Evolutionary conservation across 2,888 invertebrate genomes (phyloP), one percentile per base, ranked within the genome.

Genomic region (Endotricha flammealis): DNA sequence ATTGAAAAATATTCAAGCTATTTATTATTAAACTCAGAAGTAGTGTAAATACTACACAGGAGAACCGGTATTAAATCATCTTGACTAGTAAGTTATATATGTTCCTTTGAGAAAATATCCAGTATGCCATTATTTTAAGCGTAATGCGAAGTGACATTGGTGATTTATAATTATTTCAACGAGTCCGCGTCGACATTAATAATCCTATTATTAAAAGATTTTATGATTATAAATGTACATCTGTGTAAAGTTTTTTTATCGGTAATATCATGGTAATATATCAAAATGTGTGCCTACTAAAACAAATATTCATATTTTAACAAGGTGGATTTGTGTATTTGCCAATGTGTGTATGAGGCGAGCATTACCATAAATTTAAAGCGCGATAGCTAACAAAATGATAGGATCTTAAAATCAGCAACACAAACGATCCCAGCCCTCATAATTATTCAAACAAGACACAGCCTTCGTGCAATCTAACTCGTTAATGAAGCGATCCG

Each of bases 1-100:
- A 64, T 61, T 64, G 66, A 72, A 79, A 79, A 75, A 76, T 72
- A 72, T 66, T 54, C 59, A 63, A 56, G 62, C 62, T 64, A 64
- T 74, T 69, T 66, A 66, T 68, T 64, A 62, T 64, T 61, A 59
- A 67, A 58, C 50, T 53, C 58, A 62, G 63, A 63, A 69, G 62
- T 65, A 69, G 69, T 72, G 77, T 75, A 77, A 74, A 77, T 71
- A 78, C 64, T 64, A 63, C 49, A 59, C 53, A 50, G 53, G 49
- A 45, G 50, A 68, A 70, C 71, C 61, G 59, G 71, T 70, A 64
- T 69, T 69, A 62, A 68, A 66, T 69, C 64, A 69, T 61, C 57
- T 53, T 54, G 53, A 50, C 53, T 50, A 52, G 60, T 50, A 44
- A 46, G 48, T 64, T 56, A 71, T 70, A 70, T 72, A 68, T 57